Evolutionary conservation across 2,113 vertebrate species (phyloP).

Genomic region (Hippocampus guttulatus): DNA sequence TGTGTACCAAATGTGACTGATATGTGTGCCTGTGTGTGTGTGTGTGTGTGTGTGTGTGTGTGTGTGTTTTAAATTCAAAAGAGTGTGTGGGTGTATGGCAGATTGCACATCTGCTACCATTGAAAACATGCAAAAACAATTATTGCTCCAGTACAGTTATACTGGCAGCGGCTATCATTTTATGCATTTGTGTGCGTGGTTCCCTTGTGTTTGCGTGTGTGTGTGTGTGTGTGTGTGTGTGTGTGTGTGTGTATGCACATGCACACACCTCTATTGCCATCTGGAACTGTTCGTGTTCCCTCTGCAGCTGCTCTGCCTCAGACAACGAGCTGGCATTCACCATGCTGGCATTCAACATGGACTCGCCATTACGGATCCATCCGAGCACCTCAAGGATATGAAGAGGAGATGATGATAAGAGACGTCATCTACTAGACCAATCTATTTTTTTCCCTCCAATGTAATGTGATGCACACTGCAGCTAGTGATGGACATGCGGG

Average conservation of each 20-base stretch:
- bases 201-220: constrained; percentile 3
- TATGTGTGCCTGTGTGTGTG: neutral
- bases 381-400: constrained; percentile 81
- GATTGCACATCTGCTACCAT: constrained; percentile 33
- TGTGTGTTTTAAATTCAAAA: neutral
- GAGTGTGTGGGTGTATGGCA: constrained; percentile 10
- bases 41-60: neutral
- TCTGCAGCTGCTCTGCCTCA: constrained; percentile 95
- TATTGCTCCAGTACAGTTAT: constrained; percentile 33
- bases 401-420: neutral
- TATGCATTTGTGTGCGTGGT: constrained; percentile 4
- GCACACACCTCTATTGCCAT: constrained; percentile 65
- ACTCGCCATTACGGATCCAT: constrained; percentile 97
- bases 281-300: constrained; percentile 97
- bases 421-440: neutral
- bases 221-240: constrained; percentile 14
- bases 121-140: constrained; percentile 45
- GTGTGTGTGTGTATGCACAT: constrained; percentile 7
- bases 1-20: neutral
- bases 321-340: constrained; percentile 96
- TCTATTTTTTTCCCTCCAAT: neutral
- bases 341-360: constrained; percentile 94
- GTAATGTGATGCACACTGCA: no score
- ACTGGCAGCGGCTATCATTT: constrained; percentile 4
- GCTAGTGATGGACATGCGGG: no score